phyloP scores from a whole-genome alignment of 2,888 invertebrate genomes.

The Cephalotes varians region DNA sequence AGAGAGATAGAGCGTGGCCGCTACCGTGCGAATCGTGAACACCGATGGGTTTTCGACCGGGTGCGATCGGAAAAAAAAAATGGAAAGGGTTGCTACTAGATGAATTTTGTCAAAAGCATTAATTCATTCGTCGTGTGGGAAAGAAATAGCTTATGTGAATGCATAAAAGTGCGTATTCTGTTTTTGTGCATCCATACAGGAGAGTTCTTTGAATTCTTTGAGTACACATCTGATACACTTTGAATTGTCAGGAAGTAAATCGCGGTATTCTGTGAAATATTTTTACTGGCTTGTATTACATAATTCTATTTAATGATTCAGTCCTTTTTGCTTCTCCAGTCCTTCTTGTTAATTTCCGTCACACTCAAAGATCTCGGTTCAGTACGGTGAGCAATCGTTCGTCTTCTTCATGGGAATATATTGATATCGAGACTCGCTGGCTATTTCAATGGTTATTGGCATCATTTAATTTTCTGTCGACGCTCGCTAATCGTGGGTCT shows the following conservation, averaged over 20 bases:
- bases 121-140: slow-evolving; percentile 20
- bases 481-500: slow-evolving; percentile 68
- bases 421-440: slow-evolving; percentile 56
- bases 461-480: slow-evolving; percentile 75
- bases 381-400: slow-evolving; percentile 1
- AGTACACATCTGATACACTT: not conserved
- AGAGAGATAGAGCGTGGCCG: not conserved
- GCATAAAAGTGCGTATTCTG: not conserved
- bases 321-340: not conserved
- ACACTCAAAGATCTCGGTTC: not conserved
- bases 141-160: not conserved
- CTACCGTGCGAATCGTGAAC: slow-evolving; percentile 35
- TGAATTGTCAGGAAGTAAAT: not conserved
- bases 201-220: not conserved
- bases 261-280: not conserved
- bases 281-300: not conserved
- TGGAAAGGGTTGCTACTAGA: slow-evolving; percentile 26
- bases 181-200: not conserved
- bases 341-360: not conserved
- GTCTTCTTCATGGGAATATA: slow-evolving; percentile 58
- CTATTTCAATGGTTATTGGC: slow-evolving; percentile 74
- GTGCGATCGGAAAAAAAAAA: slow-evolving; percentile 26
- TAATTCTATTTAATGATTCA: not conserved
- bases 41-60: slow-evolving; percentile 27
- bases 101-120: slow-evolving; percentile 42